A percentile compares a stretch with the other conserved stretches of the same genome.
Evolutionary conservation across 2,888 invertebrate genomes (phyloP).

Genomic region (Folsomia candida): DNA sequence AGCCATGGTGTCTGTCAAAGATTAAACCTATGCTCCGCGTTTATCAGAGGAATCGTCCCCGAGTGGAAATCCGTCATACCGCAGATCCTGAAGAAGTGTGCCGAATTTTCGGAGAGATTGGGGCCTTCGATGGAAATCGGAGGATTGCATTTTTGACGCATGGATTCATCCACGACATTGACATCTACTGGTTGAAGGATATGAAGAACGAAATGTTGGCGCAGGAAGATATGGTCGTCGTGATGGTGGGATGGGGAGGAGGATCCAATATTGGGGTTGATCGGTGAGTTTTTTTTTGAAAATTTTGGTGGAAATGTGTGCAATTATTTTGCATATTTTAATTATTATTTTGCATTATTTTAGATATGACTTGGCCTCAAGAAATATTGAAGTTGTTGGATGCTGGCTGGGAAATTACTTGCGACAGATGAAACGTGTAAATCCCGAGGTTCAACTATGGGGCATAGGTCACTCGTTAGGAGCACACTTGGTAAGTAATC

Average conservation of each 20-base stretch:
- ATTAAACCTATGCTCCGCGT: conserved; percentile 36
- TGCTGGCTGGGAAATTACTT: conserved; percentile 40
- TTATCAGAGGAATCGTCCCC: conserved; percentile 31
- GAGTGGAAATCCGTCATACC: conserved; percentile 31
- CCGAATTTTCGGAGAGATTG: conserved; percentile 30
- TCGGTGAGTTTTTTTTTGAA: conserved; percentile 1
- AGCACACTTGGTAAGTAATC: conserved; percentile 27
- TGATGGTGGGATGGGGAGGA: conserved; percentile 38
- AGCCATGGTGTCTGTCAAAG: conserved; percentile 35
- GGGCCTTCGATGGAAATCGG: conserved; percentile 33
- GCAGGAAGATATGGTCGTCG: conserved; percentile 34
- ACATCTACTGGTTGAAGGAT: conserved; percentile 33
- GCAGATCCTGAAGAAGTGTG: conserved; percentile 38
- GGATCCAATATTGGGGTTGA: conserved; percentile 40
- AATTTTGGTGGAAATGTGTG: background rate
- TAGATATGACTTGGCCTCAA: conserved; percentile 35
- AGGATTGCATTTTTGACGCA: conserved; percentile 38
- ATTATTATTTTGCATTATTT: background rate
- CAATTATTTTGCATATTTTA: background rate
- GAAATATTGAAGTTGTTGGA: conserved; percentile 38
- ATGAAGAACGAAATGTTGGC: conserved; percentile 37
- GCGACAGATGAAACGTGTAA: conserved; percentile 32
- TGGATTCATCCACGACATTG: conserved; percentile 41
- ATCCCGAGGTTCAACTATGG: conserved; percentile 29
- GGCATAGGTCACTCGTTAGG: conserved; percentile 39